Evolutionary conservation across 2,888 invertebrate genomes (phyloP), one percentile per base, ranked within the genome.

Genomic region (Noctua comes): DNA sequence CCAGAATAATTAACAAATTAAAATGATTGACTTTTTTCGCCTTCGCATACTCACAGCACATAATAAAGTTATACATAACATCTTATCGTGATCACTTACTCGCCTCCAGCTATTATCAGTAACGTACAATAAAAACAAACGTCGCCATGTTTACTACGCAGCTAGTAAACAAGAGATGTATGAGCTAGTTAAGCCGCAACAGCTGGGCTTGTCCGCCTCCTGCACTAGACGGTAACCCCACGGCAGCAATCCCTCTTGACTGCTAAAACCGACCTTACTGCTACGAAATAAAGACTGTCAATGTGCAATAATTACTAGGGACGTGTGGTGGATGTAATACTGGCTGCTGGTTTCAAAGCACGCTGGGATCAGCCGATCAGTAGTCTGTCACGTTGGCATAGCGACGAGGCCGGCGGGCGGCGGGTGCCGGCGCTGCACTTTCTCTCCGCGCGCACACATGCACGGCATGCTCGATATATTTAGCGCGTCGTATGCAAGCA

Each of bases 1-100:
- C 10, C 36, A n/a, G 21, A 64, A 24, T 54, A 69, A 70, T 48
- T 24, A 64, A 68, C 36, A 62, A 80, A 57, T 31, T 64, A 24
- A 68, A 76, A 43, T 43, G 2, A 80, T 68, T 54, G 36, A 70
- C 48, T 73, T 62, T 64, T 0, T 71, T 62, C 7, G 18, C 31
- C 21, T 13, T 54, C 27, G 10, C 13, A 21, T 36, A 36, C n/a
- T 64, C 27, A 46, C 24, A 21, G 16, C 10, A 54, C 82, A 57
- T 66, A 76, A 66, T 76, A 48, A 71, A 68, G 68, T 69, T 16
- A 75, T 80, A 86, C 83, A 66, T 83, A 86, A 86, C 73, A 65
- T 71, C 27, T 74, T 78, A 86, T 85, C 82, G 54, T 64, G 68
- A 80, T 82, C 84, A 74, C 66, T 57, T 65, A 31, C 54, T 36